Conservation (phyloP, 2,888 invertebrate species). For the Eilema griseolum region DNA sequence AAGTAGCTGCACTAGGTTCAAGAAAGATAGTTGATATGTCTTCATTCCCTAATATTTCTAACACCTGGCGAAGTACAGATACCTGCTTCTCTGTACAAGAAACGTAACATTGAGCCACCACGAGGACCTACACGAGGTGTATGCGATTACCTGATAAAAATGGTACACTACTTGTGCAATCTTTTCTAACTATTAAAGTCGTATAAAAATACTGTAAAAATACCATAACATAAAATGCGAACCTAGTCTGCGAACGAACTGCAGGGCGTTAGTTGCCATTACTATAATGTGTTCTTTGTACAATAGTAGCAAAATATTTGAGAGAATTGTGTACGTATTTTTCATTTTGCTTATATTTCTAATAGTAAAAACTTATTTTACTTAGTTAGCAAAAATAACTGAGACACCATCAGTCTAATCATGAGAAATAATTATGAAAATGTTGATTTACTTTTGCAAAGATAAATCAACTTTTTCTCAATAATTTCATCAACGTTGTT, state of each 20-base stretch:
- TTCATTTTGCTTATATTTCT: slow-evolving; percentile 9
- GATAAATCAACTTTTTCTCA: no score
- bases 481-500: no score
- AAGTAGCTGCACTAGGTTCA: not conserved
- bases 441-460: no score
- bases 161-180: slow-evolving; percentile 37
- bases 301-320: slow-evolving; percentile 22
- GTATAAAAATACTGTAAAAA: slow-evolving; percentile 12
- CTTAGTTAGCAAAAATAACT: not conserved
- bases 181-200: slow-evolving; percentile 37
- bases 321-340: slow-evolving; percentile 33
- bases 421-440: no score
- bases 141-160: not conserved
- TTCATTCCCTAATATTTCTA: not conserved
- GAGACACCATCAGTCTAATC: no score
- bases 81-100: not conserved
- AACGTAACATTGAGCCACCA: not conserved
- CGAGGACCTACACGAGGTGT: not conserved
- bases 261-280: slow-evolving; percentile 9
- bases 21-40: not conserved
- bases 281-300: slow-evolving; percentile 19
- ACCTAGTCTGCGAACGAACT: not conserved
- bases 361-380: not conserved
- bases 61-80: not conserved
- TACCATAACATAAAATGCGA: slow-evolving; percentile 14